Conservation (phyloP, 2,113 vertebrate genomes). For the Camelus bactrianus region DNA sequence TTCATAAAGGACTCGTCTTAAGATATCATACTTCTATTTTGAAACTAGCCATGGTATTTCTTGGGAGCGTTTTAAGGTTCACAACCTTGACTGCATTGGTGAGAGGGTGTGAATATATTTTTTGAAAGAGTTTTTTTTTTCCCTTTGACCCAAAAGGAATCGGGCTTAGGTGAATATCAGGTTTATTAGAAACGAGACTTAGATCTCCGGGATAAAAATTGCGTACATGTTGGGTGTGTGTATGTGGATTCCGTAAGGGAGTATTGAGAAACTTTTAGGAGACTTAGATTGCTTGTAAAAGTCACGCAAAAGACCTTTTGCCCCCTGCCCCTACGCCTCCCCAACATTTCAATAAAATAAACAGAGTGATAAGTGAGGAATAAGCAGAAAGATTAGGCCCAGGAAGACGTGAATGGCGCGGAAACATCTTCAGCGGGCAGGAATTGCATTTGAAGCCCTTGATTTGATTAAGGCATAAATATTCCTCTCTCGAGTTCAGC, state of each 20-base stretch:
- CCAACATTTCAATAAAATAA: slow-evolving; percentile 87
- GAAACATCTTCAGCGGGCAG: slow-evolving; percentile 83
- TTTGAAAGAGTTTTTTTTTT: neutral
- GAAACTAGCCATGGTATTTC: neutral
- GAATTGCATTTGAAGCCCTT: slow-evolving; percentile 87
- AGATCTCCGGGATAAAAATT: neutral
- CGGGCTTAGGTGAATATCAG: neutral
- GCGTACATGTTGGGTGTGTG: neutral
- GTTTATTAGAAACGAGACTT: neutral
- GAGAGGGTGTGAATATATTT: neutral
- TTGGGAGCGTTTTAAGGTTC: neutral
- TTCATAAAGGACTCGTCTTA: neutral
- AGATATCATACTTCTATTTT: neutral
- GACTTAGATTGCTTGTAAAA: neutral
- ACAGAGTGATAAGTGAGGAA: slow-evolving; percentile 86
- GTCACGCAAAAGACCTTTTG: slow-evolving; percentile 62
- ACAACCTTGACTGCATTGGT: neutral
- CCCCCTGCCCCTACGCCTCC: slow-evolving; percentile 43
- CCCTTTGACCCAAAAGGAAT: neutral
- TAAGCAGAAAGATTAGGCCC: slow-evolving; percentile 77
- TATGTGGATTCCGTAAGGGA: neutral
- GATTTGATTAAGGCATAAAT: slow-evolving; percentile 88
- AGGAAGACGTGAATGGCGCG: slow-evolving; percentile 70
- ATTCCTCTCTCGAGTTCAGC: slow-evolving; percentile 84
- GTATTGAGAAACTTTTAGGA: neutral